Evolutionary conservation across 2,888 invertebrate species (phyloP), one percentile per base, ranked within the genome.

Genomic region (Apamea sordens): DNA sequence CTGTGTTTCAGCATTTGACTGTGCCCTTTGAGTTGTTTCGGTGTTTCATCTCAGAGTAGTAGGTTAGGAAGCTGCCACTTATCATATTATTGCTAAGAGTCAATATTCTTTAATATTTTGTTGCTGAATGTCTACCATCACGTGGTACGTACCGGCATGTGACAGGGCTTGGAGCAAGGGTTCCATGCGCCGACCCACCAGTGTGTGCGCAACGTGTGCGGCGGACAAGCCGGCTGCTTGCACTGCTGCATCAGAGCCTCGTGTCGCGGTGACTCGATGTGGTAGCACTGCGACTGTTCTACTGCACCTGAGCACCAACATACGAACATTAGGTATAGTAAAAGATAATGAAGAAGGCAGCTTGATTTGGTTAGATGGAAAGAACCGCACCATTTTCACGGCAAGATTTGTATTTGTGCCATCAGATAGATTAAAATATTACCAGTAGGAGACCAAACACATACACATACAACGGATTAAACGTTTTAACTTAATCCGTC

Each of bases 121-220:
- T 24, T 10, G 32, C 10, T 70, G n/a, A n/a, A 10, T 71, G n/a
- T n/a, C 32, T 47, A 8, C 21, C 18, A 32, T 36, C 3, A 44
- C 11, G 50, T n/a, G 53, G n/a, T 47, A 90, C 91, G 47, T 87
- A 96, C 96, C 91, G 96, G 96, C 95, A 95, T 95, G 76, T 94
- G 94, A 83, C 96, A 97, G 11, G 93, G 89, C 77, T 93, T 92
- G 59, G 92, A 90, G 93, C 99, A 99, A 80, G 98, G 97, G 91
- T 98, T 98, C 99, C 99, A 99, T 0, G 98, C 98, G 0, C 98
- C 99, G 44, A 98, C 97, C 98, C 98, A 98, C 99, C 99, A 99
- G 92, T 97, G 97, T n/a, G 98, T 92, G 86, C 98, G 98, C 91
- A 98, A 98, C 21, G 97, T 96, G 85, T 97, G 80, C 47, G 84